Percentiles rank a stretch among this genome's conserved stretches.
Evolutionary conservation across 2,797 vertebrate genomes (phyloP).

Genomic region (Melanotaenia maccullochi): DNA sequence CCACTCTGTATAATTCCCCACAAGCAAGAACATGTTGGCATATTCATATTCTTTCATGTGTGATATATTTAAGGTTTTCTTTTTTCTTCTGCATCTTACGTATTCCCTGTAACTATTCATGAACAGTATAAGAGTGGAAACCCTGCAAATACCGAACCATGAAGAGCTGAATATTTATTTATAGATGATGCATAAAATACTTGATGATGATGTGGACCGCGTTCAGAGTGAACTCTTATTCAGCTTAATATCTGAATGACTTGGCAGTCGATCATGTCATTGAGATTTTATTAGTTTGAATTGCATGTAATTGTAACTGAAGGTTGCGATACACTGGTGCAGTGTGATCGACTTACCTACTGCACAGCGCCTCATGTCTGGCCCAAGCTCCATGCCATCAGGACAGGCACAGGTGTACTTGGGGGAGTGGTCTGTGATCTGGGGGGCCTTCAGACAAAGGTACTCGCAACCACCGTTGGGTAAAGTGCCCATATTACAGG

Average conservation of each 20-base stretch:
- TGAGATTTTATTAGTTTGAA: slow-evolving; percentile 7
- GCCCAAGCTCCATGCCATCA: slow-evolving; percentile 92
- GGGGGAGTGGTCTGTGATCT: slow-evolving; percentile 92
- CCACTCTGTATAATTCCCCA: neutral
- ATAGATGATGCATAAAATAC: slow-evolving; percentile 36
- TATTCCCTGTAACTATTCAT: neutral
- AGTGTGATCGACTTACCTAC: slow-evolving; percentile 79
- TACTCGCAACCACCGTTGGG: slow-evolving; percentile 97
- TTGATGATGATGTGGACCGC: slow-evolving; percentile 24
- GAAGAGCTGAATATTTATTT: slow-evolving; percentile 34
- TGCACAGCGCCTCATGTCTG: slow-evolving; percentile 94
- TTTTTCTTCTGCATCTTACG: neutral
- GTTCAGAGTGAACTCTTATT: neutral
- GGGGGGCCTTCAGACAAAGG: slow-evolving; percentile 96
- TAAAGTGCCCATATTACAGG: slow-evolving; percentile 90
- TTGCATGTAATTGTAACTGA: slow-evolving; percentile 10
- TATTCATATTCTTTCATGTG: neutral
- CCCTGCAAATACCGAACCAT: slow-evolving; percentile 1
- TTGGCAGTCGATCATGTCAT: slow-evolving; percentile 23
- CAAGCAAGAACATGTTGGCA: neutral
- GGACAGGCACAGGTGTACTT: slow-evolving; percentile 97
- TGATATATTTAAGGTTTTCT: neutral
- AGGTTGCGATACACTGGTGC: slow-evolving; percentile 23
- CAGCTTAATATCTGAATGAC: neutral
- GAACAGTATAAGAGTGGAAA: neutral